These are phyloP conservation scores for Cyanoramphus novaezelandiae DNA, from an alignment of 2,113 vertebrate genomes.

Conservation along the genomic window DNA sequence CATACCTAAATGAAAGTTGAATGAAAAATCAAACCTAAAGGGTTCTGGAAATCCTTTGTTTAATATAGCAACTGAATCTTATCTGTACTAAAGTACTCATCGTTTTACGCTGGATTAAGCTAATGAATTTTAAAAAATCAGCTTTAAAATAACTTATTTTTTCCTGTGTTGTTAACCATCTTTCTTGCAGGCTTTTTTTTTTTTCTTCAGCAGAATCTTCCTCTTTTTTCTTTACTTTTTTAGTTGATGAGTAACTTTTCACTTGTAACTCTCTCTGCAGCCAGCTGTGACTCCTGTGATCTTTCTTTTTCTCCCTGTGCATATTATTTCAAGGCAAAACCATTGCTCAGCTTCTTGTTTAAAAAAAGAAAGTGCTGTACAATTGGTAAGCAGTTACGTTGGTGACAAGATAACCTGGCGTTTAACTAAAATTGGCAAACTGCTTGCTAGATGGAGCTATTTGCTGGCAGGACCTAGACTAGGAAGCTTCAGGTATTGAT, in stretches of 20 bases:
- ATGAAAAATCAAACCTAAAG: neutral
- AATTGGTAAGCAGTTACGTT: neutral
- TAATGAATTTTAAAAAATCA: neutral
- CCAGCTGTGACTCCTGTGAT: neutral
- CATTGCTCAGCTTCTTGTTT: neutral
- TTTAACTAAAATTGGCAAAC: neutral
- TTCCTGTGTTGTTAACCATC: neutral
- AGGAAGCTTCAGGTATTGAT: neutral
- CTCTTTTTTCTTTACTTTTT: neutral
- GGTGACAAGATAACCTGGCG: neutral
- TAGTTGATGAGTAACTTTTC: neutral
- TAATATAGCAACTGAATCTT: neutral
- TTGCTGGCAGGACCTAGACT: neutral
- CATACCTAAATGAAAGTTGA: neutral
- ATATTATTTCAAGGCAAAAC: neutral
- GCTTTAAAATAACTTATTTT: neutral
- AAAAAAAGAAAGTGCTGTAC: neutral
- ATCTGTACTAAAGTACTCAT: neutral
- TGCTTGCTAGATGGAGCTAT: neutral
- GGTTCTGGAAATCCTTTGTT: neutral
- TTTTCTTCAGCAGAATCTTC: neutral
- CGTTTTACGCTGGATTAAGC: neutral
- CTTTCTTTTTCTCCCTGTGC: neutral
- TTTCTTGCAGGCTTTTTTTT: neutral
- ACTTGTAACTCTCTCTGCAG: neutral